Base-by-base conservation (phyloP, 2,888 invertebrate genomes). In the Metallyticus violacea region DNA sequence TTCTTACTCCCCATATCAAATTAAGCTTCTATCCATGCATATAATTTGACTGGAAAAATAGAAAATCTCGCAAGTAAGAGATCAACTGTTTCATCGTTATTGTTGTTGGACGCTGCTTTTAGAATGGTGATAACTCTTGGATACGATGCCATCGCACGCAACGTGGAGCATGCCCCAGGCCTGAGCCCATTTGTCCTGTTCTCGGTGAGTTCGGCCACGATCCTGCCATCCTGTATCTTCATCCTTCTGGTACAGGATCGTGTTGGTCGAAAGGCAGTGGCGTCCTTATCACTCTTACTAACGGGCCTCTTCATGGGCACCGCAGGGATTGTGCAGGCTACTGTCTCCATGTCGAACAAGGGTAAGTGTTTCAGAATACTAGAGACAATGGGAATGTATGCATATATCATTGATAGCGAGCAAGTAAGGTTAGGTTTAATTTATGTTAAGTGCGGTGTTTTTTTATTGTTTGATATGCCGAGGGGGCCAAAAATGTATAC, bases 121-220 rank as follows among this genome's bases (percentile, higher is more conserved):
- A 94, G 94, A 87, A 94, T 94, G 93, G 93, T 94, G 40, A 92
- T 94, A 90, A 94, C 94, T 25, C 91, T 94, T 29, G 93, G 94
- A 89, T 94, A 94, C 89, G 94, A 94, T 89, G 93, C 94, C 22
- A 93, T 94, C 82, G 93, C 94, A 6, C 92, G 94, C 85, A 94
- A 94, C 89, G 93, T 94, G 7, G 93, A 93, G 89, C 93, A 93
- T 88, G 27, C 77, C 22, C 91, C 93, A 88, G 93, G 93, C 81
- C 92, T 92, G 89, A 93, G 93, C 26, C 94, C 94, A 78, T 94
- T 94, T 89, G 88, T 93, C 79, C 92, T 94, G 90, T 94, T 94
- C 90, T 92, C 92, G 27, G 89, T 93, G 81, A 93, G 93, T 87
- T 93, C 94, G 77, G 90, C 92, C 26, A 93, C 93, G 1, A 94